Evolutionary conservation across 2,888 invertebrate species (phyloP), one percentile per base, ranked within the genome.

Genomic region (Athripsodes cinereus): DNA sequence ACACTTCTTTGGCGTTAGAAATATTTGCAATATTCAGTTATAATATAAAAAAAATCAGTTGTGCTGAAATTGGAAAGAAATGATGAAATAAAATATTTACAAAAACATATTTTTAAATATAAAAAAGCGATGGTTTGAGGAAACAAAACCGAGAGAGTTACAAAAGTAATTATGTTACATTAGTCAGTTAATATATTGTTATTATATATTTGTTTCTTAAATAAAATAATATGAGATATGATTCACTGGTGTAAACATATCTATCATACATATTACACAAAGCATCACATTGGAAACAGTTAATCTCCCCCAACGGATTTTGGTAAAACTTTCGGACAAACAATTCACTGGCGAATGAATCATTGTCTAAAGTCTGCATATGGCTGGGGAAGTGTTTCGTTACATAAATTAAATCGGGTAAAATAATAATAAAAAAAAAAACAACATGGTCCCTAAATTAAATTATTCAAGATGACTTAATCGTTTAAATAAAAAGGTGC

Each of bases 381-480:
- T 10, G 10, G 26, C 10, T 26, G 26, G 26, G 10, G 26, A 26
- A 3, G 26, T 26, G n/a, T 26, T 26, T 10, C 26, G 10, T 26
- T 10, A 26, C 26, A 26, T n/a, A n/a, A n/a, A n/a, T n/a, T n/a
- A n/a, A n/a, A n/a, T n/a, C n/a, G n/a, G n/a, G n/a, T n/a, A n/a
- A n/a, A 26, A 26, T 26, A 26, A 26, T 21, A 47, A 47, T 20
- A 47, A 8, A 47, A 3, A 47, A 47, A 19, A 47, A 47, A 47
- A 47, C 8, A 47, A 47, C 8, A 47, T 47, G 47, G 47, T 47
- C 47, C 47, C 47, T 47, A 20, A 47, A 47, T 19, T 47, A 20
- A 47, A 47, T 47, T n/a, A 47, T 11, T 11, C 16, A 16, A 47
- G 20, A 19, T 40, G 40, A 40, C 40, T 40, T 16, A n/a, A 8